phyloP scores from a whole-genome alignment of 1,140 invertebrate species.

The Chrysomallon squamiferum region DNA sequence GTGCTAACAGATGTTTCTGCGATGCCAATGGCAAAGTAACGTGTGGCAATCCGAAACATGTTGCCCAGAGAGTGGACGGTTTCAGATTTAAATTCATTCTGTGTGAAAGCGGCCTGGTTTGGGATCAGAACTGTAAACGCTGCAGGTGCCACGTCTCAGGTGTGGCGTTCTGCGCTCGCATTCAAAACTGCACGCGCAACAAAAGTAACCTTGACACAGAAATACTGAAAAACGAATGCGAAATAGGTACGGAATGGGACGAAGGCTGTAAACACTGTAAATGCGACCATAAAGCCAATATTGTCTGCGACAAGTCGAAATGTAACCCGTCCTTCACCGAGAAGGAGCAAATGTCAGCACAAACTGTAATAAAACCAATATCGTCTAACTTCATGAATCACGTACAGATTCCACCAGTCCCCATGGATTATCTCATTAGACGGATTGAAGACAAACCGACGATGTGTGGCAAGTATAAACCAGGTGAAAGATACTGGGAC shows the following conservation, averaged over 20 bases:
- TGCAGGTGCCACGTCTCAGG: background rate
- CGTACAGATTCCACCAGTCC: background rate
- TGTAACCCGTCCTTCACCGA: background rate
- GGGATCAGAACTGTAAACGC: background rate
- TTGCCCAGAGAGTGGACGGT: background rate
- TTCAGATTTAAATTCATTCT: background rate
- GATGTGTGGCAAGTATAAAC: conserved; percentile 5
- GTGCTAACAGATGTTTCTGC: background rate
- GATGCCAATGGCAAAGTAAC: background rate
- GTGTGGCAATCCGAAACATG: background rate
- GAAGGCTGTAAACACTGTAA: background rate
- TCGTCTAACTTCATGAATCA: no score
- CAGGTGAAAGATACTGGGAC: background rate
- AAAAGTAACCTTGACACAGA: background rate
- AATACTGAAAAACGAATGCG: background rate
- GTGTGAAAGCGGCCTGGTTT: background rate
- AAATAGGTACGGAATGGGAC: background rate
- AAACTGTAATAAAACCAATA: no score
- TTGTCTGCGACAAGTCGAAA: background rate
- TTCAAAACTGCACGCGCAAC: background rate
- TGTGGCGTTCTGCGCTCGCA: background rate
- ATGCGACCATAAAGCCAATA: background rate
- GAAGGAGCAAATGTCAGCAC: no score
- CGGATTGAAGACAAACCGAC: background rate
- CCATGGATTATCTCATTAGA: background rate